Evolutionary conservation across 2,888 invertebrate species (phyloP).

Genomic region (Teleiodes luculella): DNA sequence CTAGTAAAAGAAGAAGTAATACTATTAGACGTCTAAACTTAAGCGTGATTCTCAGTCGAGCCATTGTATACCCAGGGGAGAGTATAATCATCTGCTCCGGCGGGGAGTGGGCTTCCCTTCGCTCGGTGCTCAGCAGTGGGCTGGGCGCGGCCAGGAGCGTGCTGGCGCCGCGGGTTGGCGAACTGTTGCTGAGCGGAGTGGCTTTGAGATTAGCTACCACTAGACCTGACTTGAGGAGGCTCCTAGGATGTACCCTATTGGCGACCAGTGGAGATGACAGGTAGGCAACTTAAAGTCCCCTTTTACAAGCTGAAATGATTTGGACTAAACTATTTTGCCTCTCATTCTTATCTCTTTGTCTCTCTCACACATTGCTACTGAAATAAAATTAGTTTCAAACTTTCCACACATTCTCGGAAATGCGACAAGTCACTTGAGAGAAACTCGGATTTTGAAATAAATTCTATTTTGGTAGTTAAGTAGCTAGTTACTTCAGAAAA

Average conservation of each 20-base stretch:
- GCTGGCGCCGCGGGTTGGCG: constrained; percentile 50
- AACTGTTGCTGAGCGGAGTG: constrained; percentile 83
- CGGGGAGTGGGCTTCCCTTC: constrained; percentile 49
- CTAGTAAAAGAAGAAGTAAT: no score
- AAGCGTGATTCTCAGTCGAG: not conserved
- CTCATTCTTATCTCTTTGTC: no score
- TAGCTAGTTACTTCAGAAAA: no score
- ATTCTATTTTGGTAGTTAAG: no score
- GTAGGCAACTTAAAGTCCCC: constrained; percentile 8
- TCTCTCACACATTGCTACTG: no score
- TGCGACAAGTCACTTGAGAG: no score
- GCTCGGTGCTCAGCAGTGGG: constrained; percentile 37
- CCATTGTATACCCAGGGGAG: constrained; percentile 77
- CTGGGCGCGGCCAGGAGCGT: constrained; percentile 68
- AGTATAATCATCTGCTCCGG: constrained; percentile 88
- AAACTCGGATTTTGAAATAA: no score
- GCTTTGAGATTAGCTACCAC: constrained; percentile 81
- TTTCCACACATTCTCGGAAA: no score
- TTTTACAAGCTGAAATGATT: no score
- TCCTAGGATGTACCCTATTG: constrained; percentile 81
- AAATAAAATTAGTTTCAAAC: no score
- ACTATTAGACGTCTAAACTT: no score
- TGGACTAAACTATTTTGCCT: no score
- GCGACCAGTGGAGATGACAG: constrained; percentile 72
- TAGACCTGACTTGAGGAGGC: constrained; percentile 65